phyloP scores from a whole-genome alignment of 2,113 vertebrate genomes.

The Pituophis catenifer region DNA sequence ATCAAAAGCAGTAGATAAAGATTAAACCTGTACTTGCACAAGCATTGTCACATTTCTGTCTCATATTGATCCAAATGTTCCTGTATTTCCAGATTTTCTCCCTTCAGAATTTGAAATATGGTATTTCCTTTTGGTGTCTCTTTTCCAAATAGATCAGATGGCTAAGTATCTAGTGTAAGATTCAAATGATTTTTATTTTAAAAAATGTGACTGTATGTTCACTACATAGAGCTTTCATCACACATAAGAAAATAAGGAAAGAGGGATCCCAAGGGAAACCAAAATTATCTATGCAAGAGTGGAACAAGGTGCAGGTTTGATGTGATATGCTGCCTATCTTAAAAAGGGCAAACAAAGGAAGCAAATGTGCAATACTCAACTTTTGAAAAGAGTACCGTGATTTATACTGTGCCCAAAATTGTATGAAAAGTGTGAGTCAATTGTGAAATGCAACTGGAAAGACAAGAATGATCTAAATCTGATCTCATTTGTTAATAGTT shows the following conservation, averaged over 20 bases:
- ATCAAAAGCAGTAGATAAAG: neutral
- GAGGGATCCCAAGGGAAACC: neutral
- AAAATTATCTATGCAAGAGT: neutral
- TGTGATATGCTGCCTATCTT: neutral
- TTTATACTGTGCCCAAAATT: neutral
- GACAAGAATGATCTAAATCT: neutral
- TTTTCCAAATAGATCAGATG: neutral
- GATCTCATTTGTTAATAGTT: neutral
- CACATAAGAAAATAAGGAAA: neutral
- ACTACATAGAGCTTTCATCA: neutral
- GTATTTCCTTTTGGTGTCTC: neutral
- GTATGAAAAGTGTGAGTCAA: neutral
- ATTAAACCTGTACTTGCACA: neutral
- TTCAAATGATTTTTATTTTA: neutral
- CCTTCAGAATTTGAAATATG: neutral
- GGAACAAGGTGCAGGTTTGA: neutral
- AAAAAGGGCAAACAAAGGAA: neutral
- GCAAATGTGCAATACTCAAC: neutral
- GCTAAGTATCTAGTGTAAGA: neutral
- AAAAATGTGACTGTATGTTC: neutral
- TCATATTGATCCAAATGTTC: neutral
- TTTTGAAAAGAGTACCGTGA: neutral
- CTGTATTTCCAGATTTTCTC: neutral
- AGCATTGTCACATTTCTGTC: neutral
- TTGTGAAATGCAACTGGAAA: neutral